Evolutionary conservation across 2,797 vertebrate species (phyloP), one percentile per base, ranked within the genome.

Genomic region (Chrosomus eos): DNA sequence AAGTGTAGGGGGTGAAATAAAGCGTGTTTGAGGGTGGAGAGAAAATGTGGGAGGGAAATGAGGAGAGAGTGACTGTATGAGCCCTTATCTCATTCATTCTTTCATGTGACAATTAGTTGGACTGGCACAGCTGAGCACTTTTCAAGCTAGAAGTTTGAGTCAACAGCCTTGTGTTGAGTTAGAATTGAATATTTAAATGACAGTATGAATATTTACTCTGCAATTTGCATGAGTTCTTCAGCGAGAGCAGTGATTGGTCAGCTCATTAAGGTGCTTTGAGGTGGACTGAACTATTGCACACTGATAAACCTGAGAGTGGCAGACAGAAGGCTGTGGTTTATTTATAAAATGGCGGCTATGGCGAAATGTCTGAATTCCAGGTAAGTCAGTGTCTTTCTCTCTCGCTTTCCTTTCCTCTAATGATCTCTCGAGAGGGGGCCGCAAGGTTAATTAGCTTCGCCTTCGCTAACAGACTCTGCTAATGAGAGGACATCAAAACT

Each of bases 331-430:
- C 67, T 81, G 71, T 55, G 84, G 45, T 23, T 87, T 89, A 86
- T 89, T 86, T 88, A 86, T 90, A 90, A 90, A 76, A 92, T 92
- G 92, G 92, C 85, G 82, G 84, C 82, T 21, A 38, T 62, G 70
- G 85, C 71, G 85, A 90, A 93, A 94, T 93, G 90, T 89, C 85
- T 91, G 92, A 73, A 92, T 92, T 91, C 89, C 93, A 88, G 91
- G 91, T 93, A 92, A 93, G 92, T 85, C 72, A 18, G 21, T 85
- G 38, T 60, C 55, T 72, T 33, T 83, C 70, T 82, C 64, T 81
- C 68, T 80, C 70, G 33, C 58, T 76, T 53, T 53, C 38, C 38
- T 84, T 79, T n/a, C 36, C 74, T 84, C 73, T 89, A 90, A 89
- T 89, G 83, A 87, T 80, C 82, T 86, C 89, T 88, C 81, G 82